Evolutionary conservation across 2,113 vertebrate genomes (phyloP), one percentile per base, ranked within the genome.

Genomic region (cat (Felis catus)): DNA sequence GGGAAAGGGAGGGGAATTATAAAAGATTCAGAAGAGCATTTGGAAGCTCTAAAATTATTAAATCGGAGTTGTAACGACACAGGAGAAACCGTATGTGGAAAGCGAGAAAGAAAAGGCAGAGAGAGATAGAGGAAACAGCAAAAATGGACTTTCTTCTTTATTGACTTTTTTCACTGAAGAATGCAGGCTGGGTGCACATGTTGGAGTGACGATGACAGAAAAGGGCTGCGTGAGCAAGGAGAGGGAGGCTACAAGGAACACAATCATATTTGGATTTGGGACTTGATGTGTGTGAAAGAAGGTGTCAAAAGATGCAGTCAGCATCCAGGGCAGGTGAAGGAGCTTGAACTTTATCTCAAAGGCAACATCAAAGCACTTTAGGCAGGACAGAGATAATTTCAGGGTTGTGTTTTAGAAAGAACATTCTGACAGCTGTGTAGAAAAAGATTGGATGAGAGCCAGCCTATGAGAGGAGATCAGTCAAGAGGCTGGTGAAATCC

Each of bases 291-390:
- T 48, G 1, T 80, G 80, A 48, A 93, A 73, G 95, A 89, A n/a
- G 78, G 91, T 90, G 93, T 97, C 84, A 94, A 41, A 45, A 82
- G 92, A 97, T 89, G 88, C 88, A 86, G 91, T 97, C 88, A 82
- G 71, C 65, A 79, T 55, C 15, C 11, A 79, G 76, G 6, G 66
- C 76, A 27, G 2, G 25, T 45, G 58, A 58, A 91, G 71, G 76
- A 91, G 65, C 84, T 78, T 91, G 81, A 88, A 58, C 84, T 97
- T 94, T 96, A 96, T 94, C 94, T 94, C 88, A 93, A 82, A 94
- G 53, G 81, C 82, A 91, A 97, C 95, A 97, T 97, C 96, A 98
- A 98, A 98, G 97, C 51, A 19, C 94, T 96, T 66, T 33, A 94
- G 89, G 68, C 25, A 82, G 39, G 81, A n/a, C 76, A 85, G 39